These are phyloP conservation scores for Scarus forsteni DNA, from an alignment of 2,797 vertebrate species.

Conservation along the genomic window DNA sequence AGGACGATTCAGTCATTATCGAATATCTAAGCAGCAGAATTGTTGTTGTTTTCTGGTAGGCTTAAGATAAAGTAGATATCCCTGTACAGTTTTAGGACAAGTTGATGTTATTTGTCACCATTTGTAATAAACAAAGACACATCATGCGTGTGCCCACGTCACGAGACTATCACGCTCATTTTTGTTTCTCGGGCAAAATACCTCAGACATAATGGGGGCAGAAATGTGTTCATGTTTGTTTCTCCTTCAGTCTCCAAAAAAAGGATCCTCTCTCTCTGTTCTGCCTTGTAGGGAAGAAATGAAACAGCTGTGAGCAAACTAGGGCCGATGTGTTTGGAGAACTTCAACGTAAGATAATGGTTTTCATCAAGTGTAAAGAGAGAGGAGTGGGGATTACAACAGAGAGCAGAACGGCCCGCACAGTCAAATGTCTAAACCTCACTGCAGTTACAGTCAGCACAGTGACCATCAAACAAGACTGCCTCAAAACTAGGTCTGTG, in stretches of 20 bases:
- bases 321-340: neutral
- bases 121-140: slow-evolving; percentile 73
- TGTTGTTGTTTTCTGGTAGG: slow-evolving; percentile 55
- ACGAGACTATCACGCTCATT: slow-evolving; percentile 20
- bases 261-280: neutral
- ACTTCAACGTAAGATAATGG: neutral
- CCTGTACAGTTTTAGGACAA: slow-evolving; percentile 53
- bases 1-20: slow-evolving; percentile 48
- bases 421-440: too few relatives aligned
- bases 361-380: neutral
- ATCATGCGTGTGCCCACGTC: slow-evolving; percentile 19
- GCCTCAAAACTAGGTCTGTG: too few relatives aligned
- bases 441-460: too few relatives aligned
- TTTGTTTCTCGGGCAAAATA: neutral
- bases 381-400: too few relatives aligned
- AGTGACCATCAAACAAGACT: too few relatives aligned
- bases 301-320: too few relatives aligned
- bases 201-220: neutral
- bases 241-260: neutral
- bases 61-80: slow-evolving; percentile 34
- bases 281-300: neutral
- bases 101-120: slow-evolving; percentile 63
- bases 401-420: too few relatives aligned
- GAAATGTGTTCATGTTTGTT: neutral
- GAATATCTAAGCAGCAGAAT: slow-evolving; percentile 44